phyloP scores from a whole-genome alignment of 2,888 invertebrate genomes.

The Cephus spinipes region DNA sequence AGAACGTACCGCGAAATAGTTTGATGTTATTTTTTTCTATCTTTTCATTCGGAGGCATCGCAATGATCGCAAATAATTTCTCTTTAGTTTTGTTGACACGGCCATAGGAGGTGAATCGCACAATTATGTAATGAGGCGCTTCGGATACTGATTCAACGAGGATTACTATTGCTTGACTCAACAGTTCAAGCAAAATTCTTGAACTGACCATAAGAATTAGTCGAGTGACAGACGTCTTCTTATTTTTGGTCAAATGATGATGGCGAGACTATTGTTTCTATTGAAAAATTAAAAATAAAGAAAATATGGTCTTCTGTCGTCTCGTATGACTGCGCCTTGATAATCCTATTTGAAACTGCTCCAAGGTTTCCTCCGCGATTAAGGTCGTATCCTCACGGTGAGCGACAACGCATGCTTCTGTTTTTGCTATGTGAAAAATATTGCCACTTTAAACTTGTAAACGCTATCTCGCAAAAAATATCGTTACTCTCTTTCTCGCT shows the following conservation, averaged over 20 bases:
- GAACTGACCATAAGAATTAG: neutral
- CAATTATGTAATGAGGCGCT: neutral
- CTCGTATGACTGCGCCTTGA: neutral
- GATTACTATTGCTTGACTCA: neutral
- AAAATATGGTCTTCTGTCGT: neutral
- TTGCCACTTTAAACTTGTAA: conserved; percentile 48
- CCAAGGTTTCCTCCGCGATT: conserved; percentile 46
- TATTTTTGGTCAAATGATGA: neutral
- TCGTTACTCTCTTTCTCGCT: conserved; percentile 32
- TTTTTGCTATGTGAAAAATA: conserved; percentile 54
- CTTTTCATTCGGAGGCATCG: neutral
- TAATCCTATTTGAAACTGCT: conserved; percentile 53
- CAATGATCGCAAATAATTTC: neutral
- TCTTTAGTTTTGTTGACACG: neutral
- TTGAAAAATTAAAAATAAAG: neutral
- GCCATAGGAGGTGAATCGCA: neutral
- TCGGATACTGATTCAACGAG: neutral
- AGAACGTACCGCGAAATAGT: neutral
- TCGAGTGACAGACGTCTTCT: neutral
- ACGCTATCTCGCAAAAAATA: conserved; percentile 62
- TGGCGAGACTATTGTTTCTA: neutral
- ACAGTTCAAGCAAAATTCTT: neutral
- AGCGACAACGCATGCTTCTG: conserved; percentile 13
- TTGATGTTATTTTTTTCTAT: neutral
- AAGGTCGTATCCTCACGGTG: conserved; percentile 17